phyloP scores from a whole-genome alignment of 2,888 invertebrate genomes.

The Eristalinus sepulchralis region DNA sequence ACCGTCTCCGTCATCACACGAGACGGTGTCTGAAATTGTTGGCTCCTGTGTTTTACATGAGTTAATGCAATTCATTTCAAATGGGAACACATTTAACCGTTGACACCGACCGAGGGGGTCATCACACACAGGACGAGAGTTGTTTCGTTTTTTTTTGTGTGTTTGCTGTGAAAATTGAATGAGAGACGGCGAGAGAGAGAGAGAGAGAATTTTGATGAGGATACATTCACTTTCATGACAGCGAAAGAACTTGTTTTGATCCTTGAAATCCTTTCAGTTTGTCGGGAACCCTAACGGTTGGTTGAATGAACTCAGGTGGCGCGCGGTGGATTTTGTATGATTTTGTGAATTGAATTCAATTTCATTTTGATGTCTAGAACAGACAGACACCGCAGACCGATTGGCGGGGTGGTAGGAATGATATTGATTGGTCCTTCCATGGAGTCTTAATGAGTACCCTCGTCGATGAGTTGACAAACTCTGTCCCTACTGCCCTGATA shows the following conservation, averaged over 20 bases:
- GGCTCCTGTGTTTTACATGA: conserved; percentile 28
- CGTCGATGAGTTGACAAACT: no score
- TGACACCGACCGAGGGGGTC: not conserved
- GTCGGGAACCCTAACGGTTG: not conserved
- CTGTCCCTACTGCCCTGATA: no score
- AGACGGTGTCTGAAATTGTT: conserved; percentile 18
- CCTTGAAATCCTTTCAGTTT: not conserved
- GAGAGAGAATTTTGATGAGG: not conserved
- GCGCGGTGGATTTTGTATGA: not conserved
- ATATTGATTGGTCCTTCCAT: no score
- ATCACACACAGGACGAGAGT: not conserved
- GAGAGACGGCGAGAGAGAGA: not conserved
- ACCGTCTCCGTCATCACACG: not conserved
- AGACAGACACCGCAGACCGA: no score
- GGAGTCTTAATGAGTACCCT: no score
- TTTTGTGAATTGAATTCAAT: no score
- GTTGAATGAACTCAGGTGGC: not conserved
- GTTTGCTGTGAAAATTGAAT: not conserved
- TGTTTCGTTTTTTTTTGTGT: not conserved
- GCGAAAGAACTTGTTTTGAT: not conserved
- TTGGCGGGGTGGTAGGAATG: no score
- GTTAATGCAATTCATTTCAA: conserved; percentile 20
- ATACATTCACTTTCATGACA: not conserved
- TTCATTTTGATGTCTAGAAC: no score
- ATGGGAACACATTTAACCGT: conserved; percentile 24